Base-by-base conservation (phyloP, 1,140 invertebrate genomes). In the Amyelois transitella region DNA sequence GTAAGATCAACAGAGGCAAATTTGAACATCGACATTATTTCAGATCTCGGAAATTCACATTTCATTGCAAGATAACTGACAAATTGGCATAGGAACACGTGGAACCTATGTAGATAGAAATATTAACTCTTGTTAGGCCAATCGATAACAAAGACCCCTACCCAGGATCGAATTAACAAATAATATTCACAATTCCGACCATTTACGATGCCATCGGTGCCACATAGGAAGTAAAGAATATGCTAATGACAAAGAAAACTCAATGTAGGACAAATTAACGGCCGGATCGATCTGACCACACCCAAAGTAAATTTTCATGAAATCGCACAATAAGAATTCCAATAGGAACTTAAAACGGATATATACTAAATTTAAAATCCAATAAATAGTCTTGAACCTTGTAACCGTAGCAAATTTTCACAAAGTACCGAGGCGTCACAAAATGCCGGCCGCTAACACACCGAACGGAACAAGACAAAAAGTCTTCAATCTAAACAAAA, bases 371-470 rank as follows among this genome's bases (percentile, higher is more conserved):
- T 12, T 38, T 38, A 14, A 38, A 38, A 14, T n/a, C 2, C 6
- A 21, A 22, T 10, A 56, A 43, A 24, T 18, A 24, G 17, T 10
- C 38, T 0, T 24, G 14, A 19, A 56, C 50, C 50, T 14, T n/a
- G 28, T 44, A 56, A 43, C 43, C 47, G 54, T 56, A 43, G 50
- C 28, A 51, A 58, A 60, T 54, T 60, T 60, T 28, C 47, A 10
- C 22, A 51, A 25, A 53, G 18, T 47, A 53, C 44, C 50, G 58
- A 51, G 64, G 78, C 75, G 75, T 78, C 75, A 86, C 83, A 86
- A 86, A 83, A 86, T 86, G 83, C 83, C 83, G 81, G 83, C 83
- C 59, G 62, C 70, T 55, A 25, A 54, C 47, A 19, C 56, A 52
- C 21, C 51, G 7, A 28, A 38, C n/a, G 17, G 17, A 38, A 14